A percentile compares a stretch with the other conserved stretches of the same genome.
These are phyloP conservation scores for Creontiades dilutus DNA, from an alignment of 2,888 invertebrate species.

Conservation along the genomic window DNA sequence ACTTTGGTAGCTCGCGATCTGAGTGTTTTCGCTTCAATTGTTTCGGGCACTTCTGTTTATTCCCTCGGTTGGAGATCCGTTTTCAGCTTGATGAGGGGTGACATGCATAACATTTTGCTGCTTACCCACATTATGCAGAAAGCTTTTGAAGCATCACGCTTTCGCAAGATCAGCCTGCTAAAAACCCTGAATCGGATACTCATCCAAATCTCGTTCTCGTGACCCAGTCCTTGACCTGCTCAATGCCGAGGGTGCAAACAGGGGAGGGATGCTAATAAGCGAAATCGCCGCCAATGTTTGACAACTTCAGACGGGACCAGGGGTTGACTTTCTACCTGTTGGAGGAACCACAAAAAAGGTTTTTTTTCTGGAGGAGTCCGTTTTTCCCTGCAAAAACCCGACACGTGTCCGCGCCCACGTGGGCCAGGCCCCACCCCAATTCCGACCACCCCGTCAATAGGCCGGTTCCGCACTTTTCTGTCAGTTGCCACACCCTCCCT, in stretches of 20 bases:
- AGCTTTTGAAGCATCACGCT: too few species aligned
- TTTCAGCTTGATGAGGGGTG: too few species aligned
- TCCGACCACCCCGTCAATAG: neutral
- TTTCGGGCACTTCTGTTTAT: too few species aligned
- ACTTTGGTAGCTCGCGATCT: too few species aligned
- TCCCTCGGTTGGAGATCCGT: too few species aligned
- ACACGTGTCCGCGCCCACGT: conserved; percentile 38
- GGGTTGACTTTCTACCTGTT: conserved; percentile 13
- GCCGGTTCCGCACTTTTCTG: conserved; percentile 10
- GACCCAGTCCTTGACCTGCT: neutral
- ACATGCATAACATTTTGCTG: too few species aligned
- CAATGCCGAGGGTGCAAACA: neutral
- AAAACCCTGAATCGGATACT: neutral
- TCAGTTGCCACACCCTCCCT: conserved; percentile 16
- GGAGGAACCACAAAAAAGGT: neutral
- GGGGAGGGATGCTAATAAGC: conserved; percentile 7
- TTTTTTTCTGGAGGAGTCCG: neutral
- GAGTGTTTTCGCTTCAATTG: too few species aligned
- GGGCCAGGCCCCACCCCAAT: conserved; percentile 15
- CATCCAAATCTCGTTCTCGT: neutral
- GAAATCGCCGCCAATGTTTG: neutral
- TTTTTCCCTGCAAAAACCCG: conserved; percentile 26
- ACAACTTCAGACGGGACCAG: neutral
- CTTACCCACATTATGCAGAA: too few species aligned
- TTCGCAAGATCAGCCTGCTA: too few species aligned